Evolutionary conservation across 2,113 vertebrate genomes (phyloP).

Genomic region (Brachirus orientalis): DNA sequence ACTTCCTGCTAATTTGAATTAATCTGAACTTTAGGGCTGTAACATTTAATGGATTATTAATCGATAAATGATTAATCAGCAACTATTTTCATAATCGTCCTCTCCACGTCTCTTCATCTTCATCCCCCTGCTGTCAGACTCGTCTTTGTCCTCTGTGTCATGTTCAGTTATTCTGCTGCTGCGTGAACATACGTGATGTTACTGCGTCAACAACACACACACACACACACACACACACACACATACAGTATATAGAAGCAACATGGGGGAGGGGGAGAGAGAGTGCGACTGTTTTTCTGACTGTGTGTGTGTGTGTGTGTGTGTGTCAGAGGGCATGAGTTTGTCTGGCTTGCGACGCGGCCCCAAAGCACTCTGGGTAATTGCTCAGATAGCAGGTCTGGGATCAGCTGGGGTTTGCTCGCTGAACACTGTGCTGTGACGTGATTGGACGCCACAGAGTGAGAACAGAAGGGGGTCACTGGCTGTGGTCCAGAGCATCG

Average conservation of each 20-base stretch:
- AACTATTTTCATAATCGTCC: too few relatives aligned
- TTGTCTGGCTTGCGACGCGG: slow-evolving; percentile 71
- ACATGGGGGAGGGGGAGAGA: too few relatives aligned
- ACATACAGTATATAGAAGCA: slow-evolving; percentile 2
- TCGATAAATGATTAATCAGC: too few relatives aligned
- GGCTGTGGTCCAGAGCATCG: slow-evolving; percentile 73
- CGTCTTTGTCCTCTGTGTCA: slow-evolving; percentile 60
- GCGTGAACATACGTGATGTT: slow-evolving; percentile 35
- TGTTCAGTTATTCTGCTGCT: slow-evolving; percentile 53
- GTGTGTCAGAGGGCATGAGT: slow-evolving; percentile 68
- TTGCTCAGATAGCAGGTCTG: slow-evolving; percentile 79
- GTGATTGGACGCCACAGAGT: slow-evolving; percentile 71
- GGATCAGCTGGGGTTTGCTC: slow-evolving; percentile 79
- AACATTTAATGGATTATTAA: too few relatives aligned
- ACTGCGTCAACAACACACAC: too few relatives aligned
- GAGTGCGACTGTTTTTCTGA: too few relatives aligned
- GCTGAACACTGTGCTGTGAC: slow-evolving; percentile 58
- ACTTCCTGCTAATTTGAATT: too few relatives aligned
- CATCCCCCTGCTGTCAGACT: slow-evolving; percentile 26
- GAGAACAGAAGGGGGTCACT: slow-evolving; percentile 80
- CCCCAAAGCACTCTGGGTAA: slow-evolving; percentile 80
- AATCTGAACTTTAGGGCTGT: too few relatives aligned
- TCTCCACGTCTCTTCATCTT: slow-evolving; percentile 50
- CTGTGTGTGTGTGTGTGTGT: too few relatives aligned
- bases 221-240: slow-evolving; percentile 27